Evolutionary conservation across 2,888 invertebrate species (phyloP).

Genomic region (Phoenoteleia sp.): DNA sequence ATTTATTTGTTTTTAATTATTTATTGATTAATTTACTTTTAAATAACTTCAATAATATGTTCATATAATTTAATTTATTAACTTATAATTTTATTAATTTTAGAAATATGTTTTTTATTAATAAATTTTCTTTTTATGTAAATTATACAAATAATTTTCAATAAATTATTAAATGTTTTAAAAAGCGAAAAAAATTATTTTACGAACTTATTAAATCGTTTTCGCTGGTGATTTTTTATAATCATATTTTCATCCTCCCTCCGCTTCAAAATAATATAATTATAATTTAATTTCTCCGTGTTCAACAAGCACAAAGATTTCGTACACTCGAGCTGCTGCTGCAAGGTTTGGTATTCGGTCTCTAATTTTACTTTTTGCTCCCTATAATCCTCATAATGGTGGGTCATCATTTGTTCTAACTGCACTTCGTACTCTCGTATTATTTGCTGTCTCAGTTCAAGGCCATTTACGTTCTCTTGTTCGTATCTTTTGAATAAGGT

Average conservation of each 20-base stretch:
- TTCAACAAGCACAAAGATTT: constrained; percentile 94
- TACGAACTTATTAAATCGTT: constrained; percentile 90
- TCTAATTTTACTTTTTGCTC: constrained; percentile 91
- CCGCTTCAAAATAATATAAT: constrained; percentile 94
- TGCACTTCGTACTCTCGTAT: constrained; percentile 87
- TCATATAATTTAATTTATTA: no score
- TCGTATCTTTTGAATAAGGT: constrained; percentile 90
- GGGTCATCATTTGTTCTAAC: constrained; percentile 89
- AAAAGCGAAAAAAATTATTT: neutral
- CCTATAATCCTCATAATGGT: constrained; percentile 92
- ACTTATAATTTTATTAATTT: no score
- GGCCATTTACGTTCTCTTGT: constrained; percentile 89
- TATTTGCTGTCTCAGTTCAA: constrained; percentile 86
- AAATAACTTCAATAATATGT: no score
- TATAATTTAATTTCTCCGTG: constrained; percentile 96
- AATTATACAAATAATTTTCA: constrained; percentile 8
- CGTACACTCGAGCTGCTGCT: constrained; percentile 92
- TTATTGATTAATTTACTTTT: no score
- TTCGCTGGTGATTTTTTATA: constrained; percentile 93
- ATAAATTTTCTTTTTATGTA: no score
- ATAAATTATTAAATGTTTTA: no score
- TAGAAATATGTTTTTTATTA: no score
- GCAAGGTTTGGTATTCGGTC: constrained; percentile 91
- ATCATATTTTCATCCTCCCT: constrained; percentile 95
- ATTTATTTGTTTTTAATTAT: no score